Percentiles rank a stretch among this genome's conserved stretches.
Evolutionary conservation across 2,888 invertebrate species (phyloP).

Genomic region (Argynnis bischoffii): DNA sequence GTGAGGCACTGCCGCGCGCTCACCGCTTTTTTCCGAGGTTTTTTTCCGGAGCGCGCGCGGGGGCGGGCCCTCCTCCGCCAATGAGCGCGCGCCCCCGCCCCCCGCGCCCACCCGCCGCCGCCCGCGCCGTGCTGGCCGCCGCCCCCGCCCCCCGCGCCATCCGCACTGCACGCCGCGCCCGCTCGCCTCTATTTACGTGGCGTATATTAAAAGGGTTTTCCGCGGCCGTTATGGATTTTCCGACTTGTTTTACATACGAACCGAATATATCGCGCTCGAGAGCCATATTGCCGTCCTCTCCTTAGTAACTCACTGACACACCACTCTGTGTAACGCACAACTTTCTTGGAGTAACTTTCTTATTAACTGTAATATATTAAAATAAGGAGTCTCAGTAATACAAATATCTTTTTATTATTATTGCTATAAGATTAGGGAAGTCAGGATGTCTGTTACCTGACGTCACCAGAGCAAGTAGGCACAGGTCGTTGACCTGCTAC

Average conservation of each 20-base stretch:
- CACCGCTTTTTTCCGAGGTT: slow-evolving; percentile 66
- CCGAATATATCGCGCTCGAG: slow-evolving; percentile 12
- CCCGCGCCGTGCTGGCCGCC: slow-evolving; percentile 55
- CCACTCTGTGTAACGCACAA: no score
- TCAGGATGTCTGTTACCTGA: slow-evolving; percentile 2
- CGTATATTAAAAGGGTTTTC: slow-evolving; percentile 83
- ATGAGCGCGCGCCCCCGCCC: slow-evolving; percentile 69
- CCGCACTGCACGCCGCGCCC: slow-evolving; percentile 45
- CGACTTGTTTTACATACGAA: slow-evolving; percentile 71
- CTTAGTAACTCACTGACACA: not conserved
- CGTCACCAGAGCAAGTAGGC: slow-evolving; percentile 34
- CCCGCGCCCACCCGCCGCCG: slow-evolving; percentile 62
- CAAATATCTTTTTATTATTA: no score
- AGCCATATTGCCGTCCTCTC: slow-evolving; percentile 12
- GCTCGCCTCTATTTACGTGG: slow-evolving; percentile 75
- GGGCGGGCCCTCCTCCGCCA: slow-evolving; percentile 70
- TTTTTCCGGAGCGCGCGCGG: slow-evolving; percentile 66
- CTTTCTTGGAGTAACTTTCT: no score
- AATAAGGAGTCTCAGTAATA: no score
- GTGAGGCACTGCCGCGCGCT: slow-evolving; percentile 74
- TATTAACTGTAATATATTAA: no score
- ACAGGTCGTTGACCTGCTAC: slow-evolving; percentile 52
- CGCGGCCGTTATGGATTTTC: slow-evolving; percentile 81
- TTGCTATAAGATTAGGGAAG: no score
- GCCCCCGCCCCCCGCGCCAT: slow-evolving; percentile 45